Conservation (phyloP, 2,888 invertebrate species). For the Shargacucullia verbasci region DNA sequence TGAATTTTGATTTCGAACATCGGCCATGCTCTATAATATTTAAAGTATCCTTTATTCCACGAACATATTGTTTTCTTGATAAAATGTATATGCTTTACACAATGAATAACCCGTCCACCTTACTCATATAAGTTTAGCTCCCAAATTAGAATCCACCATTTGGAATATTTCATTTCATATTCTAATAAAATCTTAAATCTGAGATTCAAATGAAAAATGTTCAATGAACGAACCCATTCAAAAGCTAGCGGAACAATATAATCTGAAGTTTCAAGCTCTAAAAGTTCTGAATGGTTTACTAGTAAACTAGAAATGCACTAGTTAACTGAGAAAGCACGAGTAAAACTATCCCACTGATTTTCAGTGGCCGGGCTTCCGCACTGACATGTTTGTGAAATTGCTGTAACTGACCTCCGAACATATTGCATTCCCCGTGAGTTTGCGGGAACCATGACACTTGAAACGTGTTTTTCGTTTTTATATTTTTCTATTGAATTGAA, state of each 20-base stretch:
- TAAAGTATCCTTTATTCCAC: no score
- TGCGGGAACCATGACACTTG: conserved; percentile 26
- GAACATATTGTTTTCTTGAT: no score
- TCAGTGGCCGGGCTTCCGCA: conserved; percentile 8
- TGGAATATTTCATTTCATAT: no score
- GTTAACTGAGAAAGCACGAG: conserved; percentile 14
- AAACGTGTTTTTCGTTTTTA: conserved; percentile 43
- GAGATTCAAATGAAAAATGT: no score
- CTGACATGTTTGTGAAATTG: conserved; percentile 45
- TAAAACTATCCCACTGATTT: conserved; percentile 34
- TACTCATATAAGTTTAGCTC: no score
- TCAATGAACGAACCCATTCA: neutral
- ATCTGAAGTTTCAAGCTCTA: conserved; percentile 22
- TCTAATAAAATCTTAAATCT: no score
- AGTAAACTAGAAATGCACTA: conserved; percentile 6
- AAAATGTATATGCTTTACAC: no score
- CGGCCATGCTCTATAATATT: no score
- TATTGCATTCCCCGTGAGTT: conserved; percentile 53
- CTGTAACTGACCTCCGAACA: conserved; percentile 53
- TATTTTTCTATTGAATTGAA: conserved; percentile 43
- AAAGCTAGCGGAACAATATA: conserved; percentile 3
- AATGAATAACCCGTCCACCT: no score
- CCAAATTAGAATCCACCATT: no score
- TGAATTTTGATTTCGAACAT: no score
- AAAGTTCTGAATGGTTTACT: conserved; percentile 24